Conservation (phyloP, 2,888 invertebrate species). For the Gonocerus acuteangulatus region DNA sequence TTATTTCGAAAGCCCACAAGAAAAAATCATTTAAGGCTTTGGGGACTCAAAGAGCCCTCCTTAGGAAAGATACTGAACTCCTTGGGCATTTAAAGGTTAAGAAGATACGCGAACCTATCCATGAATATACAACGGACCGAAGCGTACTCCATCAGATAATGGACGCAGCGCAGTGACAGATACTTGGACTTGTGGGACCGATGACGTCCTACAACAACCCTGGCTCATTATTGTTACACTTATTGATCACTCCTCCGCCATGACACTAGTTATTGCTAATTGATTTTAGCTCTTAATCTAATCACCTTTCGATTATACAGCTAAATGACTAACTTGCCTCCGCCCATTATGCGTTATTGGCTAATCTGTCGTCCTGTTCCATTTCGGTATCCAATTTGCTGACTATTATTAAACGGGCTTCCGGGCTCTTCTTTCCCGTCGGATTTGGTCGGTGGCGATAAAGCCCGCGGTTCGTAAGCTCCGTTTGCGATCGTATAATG, state of each 20-base stretch:
- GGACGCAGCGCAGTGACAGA: no score
- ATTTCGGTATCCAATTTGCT: background rate
- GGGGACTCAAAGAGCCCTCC: no score
- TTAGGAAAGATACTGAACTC: no score
- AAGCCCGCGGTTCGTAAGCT: background rate
- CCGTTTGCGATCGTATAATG: no score
- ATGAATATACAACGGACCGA: no score
- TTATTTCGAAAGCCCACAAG: no score
- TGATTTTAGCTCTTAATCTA: conserved; percentile 16
- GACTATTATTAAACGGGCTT: no score
- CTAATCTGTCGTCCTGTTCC: background rate
- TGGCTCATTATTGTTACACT: background rate
- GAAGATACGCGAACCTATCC: no score
- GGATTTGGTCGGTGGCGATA: background rate
- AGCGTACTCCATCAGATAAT: no score
- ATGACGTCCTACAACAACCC: background rate
- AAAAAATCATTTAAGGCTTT: no score
- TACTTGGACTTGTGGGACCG: no score
- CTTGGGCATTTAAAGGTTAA: no score
- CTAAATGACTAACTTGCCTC: conserved; percentile 8
- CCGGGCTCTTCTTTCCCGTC: background rate
- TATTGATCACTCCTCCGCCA: background rate
- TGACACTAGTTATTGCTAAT: conserved; percentile 3
- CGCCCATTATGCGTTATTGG: conserved; percentile 1
- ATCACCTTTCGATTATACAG: conserved; percentile 15